Base-by-base conservation (phyloP, 2,888 invertebrate genomes). In the Toxonevra muliebris region DNA sequence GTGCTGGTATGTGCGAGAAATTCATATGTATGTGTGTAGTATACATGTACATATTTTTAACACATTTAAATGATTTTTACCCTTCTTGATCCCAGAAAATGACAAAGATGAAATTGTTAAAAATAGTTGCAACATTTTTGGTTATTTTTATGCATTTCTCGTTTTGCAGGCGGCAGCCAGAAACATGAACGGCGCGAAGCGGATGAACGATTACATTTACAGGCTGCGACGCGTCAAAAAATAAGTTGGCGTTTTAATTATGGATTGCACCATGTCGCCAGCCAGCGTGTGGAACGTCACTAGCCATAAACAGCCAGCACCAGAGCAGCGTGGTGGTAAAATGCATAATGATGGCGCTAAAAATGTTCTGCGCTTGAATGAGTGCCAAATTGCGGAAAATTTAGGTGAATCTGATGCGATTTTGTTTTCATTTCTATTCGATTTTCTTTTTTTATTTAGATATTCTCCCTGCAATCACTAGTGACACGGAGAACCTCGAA, bases 201-300 rank as follows among this genome's bases (percentile, higher is more conserved):
- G n/a, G 8, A 48, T 48, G 15, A 48, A n/a, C 50, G n/a, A n/a
- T 48, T 48, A 15, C 13, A 48, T 48, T 48, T 48, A 48, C 13
- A n/a, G 13, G 19, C 19, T 53, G 19, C 10, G 59, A 64, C 42
- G 41, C 61, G 57, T 43, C 45, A 50, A 69, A 65, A 30, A n/a
- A 69, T 70, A 62, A 66, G 69, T 70, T 69, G 69, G 64, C 60
- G 64, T 66, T 68, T 69, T 72, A 70, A 71, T 71, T 71, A 69
- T 69, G 70, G 68, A 69, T 65, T 65, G 5, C 11, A 71, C 68
- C 65, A 72, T 70, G 65, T 68, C 66, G 69, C 67, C 64, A 67
- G 61, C 57, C 65, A 59, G 61, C 30, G 19, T 65, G 40, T 50
- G 57, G 55, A 42, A 60, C 45, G 52, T 58, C 64, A 45, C 40